Base-by-base conservation (phyloP, 1,140 invertebrate genomes). In the Nebria ingens region DNA sequence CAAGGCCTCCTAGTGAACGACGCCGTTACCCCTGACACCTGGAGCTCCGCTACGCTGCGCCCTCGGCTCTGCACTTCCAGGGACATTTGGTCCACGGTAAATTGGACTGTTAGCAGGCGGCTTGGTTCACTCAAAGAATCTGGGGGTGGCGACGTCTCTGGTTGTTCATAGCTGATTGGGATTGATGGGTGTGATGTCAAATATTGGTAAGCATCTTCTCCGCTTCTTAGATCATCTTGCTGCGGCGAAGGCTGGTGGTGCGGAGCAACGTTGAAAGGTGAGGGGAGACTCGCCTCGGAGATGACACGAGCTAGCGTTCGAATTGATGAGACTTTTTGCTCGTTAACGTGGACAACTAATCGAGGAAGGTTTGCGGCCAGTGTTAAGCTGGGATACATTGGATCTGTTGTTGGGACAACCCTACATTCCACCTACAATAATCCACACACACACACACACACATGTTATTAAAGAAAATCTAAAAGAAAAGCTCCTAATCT, bases 261-360 rank as follows among this genome's bases (percentile, higher is more conserved):
- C 15, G 40, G 40, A 4, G 40, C 9, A 17, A 17, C 9, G 6
- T 6, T 56, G 56, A 75, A 71, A 56, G 73, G 73, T 34, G 70
- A 77, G 51, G 76, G 72, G 34, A 79, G 69, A 12, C 69, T 66
- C 21, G 64, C 66, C 1, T 59, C 62, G 45, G 58, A 62, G 22
- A 72, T 72, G n/a, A 77, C 69, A 22, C 71, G 69, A 54, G 69
- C 61, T 25, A 77, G 60, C 52, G 73, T 75, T 51, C 71, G 63
- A 17, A 69, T 76, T 1, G 87, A 82, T 38, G 78, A 73, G 17
- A 93, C 82, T 70, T 93, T 93, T 58, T 86, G 82, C 68, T 94
- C 90, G 72, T 92, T 95, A 13, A 96, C 77, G 71, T 97, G 93
- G 21, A 91, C 84, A 34, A 90, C 85, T 17, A 97, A 72, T 66